Percentiles rank a stretch among this genome's conserved stretches.
Conservation (phyloP, 2,797 vertebrate genomes). For the Hippocampus kuda region DNA sequence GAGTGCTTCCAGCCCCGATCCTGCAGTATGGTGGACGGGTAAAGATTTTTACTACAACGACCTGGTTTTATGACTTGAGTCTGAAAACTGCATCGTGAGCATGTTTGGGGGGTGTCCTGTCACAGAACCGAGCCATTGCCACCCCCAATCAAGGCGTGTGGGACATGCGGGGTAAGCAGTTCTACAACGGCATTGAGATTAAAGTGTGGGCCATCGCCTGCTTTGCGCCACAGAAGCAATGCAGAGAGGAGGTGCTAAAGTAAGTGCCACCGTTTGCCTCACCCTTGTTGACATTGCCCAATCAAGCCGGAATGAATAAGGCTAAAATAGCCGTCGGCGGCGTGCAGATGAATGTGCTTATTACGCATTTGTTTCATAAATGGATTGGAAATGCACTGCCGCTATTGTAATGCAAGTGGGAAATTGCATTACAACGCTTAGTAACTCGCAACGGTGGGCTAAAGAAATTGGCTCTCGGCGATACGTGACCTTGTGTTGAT, state of each 20-base stretch:
- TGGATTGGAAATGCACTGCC: too few relatives aligned
- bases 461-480: too few relatives aligned
- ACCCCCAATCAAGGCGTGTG: slow-evolving; percentile 99
- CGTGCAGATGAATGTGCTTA: too few relatives aligned
- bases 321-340: too few relatives aligned
- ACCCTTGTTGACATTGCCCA: neutral
- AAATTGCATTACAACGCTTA: too few relatives aligned
- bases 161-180: slow-evolving; percentile 99
- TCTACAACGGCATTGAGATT: slow-evolving; percentile 99
- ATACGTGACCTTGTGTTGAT: too few relatives aligned
- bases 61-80: neutral
- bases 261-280: slow-evolving; percentile 62
- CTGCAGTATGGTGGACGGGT: slow-evolving; percentile 98
- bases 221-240: slow-evolving; percentile 98
- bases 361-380: too few relatives aligned
- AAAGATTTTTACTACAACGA: slow-evolving; percentile 37
- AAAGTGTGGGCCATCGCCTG: slow-evolving; percentile 99
- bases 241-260: slow-evolving; percentile 98
- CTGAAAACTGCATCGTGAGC: neutral
- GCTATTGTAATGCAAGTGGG: too few relatives aligned
- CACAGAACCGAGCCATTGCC: slow-evolving; percentile 93
- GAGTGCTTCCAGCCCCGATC: slow-evolving; percentile 93
- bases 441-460: too few relatives aligned
- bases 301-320: neutral
- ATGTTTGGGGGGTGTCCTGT: neutral